These are phyloP conservation scores for Drosophila malerkotliana DNA, from an alignment of 1,140 invertebrate species.

Conservation along the genomic window DNA sequence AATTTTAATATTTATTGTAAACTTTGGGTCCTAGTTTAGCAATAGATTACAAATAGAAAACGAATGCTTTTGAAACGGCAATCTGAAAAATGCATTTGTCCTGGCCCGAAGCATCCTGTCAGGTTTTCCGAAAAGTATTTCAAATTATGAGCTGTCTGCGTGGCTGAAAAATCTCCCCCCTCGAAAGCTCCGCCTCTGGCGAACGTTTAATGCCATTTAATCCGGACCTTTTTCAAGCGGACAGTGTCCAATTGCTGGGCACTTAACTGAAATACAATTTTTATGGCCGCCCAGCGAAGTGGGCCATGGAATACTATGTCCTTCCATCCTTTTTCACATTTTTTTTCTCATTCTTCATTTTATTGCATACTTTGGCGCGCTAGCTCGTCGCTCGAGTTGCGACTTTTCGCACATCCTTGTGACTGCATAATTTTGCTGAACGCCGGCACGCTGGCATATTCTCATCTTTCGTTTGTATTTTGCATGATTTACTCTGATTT, in stretches of 20 bases:
- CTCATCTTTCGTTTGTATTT: conserved; percentile 52
- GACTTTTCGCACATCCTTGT: conserved; percentile 67
- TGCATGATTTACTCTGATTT: conserved; percentile 79
- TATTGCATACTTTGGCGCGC: conserved; percentile 62
- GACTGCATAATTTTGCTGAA: conserved; percentile 69
- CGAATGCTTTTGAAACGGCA: too few species aligned
- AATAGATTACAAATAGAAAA: not conserved
- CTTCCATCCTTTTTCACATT: not conserved
- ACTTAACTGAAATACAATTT: conserved; percentile 70
- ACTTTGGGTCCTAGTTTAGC: not conserved
- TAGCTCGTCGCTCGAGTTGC: conserved; percentile 41
- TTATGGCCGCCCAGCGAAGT: conserved; percentile 43
- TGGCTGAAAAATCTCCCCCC: conserved; percentile 12
- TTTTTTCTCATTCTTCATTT: conserved; percentile 18
- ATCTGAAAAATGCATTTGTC: conserved; percentile 1
- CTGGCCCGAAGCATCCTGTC: not conserved
- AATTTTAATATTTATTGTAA: too few species aligned
- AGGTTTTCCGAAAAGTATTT: not conserved
- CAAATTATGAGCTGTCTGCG: conserved; percentile 28
- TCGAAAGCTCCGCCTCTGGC: conserved; percentile 11
- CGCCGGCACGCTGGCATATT: conserved; percentile 47
- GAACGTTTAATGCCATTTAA: conserved; percentile 67
- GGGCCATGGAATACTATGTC: not conserved
- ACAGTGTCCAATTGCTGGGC: conserved; percentile 46
- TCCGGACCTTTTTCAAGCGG: conserved; percentile 38